Evolutionary conservation across 2,888 invertebrate genomes (phyloP), one percentile per base, ranked within the genome.

Genomic region (Lepeophtheirus nordmannii): DNA sequence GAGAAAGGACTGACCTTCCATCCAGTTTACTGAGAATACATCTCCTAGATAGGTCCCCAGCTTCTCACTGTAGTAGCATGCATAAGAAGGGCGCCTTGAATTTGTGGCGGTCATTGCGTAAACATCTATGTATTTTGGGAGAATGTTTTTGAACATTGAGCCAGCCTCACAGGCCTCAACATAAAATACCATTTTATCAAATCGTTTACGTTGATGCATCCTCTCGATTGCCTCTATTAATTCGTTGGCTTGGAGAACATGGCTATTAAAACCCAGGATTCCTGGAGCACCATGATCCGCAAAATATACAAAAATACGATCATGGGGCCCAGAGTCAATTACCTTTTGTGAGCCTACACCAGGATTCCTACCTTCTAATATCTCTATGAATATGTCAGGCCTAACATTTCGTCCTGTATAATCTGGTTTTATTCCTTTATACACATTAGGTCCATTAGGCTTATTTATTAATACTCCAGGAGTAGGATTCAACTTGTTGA

Each of bases 141-240:
- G 38, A 9, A 67, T 22, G 22, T 38, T 38, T 23, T 58, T 10
- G 22, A 82, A 82, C 80, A 82, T 82, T 9, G 82, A 82, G 20
- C 82, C 82, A 46, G 80, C 79, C 70, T 82, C 80, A 73, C 82
- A 82, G 3, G 82, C 81, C 73, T 82, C 82, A 67, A 82, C 72
- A 72, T 82, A 82, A 68, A 82, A 73, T 37, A 81, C 78, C 74
- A 82, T 73, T 78, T 82, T 58, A 12, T 22, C n/a, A 38, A 20
- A 65, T 38, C 38, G 20, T 39, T 58, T 57, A 10, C 20, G 9
- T 58, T 37, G 9, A 58, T 58, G 20, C 65, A 65, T 65, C n/a
- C n/a, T 39, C 38, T 65, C 23, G 7, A 65, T 10, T 14, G 72
- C 71, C 8, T 69, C 67, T 22, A 72, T 70, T 14, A 75, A 69